These are phyloP conservation scores for Gorsachius goisagi DNA, from an alignment of 2,113 vertebrate species.

Conservation along the genomic window DNA sequence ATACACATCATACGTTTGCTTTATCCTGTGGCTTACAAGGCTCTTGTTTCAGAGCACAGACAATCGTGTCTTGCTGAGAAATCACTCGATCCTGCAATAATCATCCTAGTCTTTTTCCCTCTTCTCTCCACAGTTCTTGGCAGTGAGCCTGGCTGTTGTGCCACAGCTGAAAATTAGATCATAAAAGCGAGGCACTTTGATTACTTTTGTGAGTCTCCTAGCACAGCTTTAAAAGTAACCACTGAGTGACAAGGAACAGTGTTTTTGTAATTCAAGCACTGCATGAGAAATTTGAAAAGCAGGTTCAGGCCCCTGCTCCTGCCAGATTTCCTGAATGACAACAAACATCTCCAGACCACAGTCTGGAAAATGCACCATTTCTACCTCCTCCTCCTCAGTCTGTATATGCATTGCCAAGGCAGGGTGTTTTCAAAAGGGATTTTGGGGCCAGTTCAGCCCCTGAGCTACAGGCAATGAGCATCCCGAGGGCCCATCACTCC, in stretches of 20 bases:
- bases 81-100: background rate
- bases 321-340: background rate
- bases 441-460: background rate
- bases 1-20: fast-evolving
- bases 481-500: background rate
- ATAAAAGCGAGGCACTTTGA: background rate
- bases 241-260: background rate
- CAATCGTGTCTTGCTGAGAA: background rate
- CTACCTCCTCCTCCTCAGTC: background rate
- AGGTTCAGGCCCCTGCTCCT: background rate
- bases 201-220: background rate
- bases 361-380: background rate
- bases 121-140: background rate
- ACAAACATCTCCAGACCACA: background rate
- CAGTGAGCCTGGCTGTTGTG: constrained; percentile 2
- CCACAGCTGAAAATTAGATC: constrained; percentile 22
- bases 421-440: background rate
- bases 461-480: background rate
- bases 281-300: background rate
- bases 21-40: background rate
- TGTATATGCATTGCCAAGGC: background rate
- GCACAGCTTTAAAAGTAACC: background rate
- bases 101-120: background rate
- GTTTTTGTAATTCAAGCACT: background rate
- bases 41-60: background rate